Evolutionary conservation across 2,888 invertebrate species (phyloP), one percentile per base, ranked within the genome.

Genomic region (Polymixis lichenea): DNA sequence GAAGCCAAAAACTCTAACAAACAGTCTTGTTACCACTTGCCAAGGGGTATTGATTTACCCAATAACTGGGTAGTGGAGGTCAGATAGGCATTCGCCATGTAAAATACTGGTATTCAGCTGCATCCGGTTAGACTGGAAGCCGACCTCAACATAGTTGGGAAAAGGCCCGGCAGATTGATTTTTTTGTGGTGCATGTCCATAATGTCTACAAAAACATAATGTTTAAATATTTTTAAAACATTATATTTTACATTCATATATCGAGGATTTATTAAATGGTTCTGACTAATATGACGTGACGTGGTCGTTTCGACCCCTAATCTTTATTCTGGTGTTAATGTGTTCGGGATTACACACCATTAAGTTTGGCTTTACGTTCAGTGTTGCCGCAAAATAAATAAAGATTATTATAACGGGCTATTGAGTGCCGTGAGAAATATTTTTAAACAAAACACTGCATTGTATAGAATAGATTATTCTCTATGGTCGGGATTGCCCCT

Each of bases 301-400:
- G 88, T 67, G 87, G 91, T 86, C 77, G 77, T 89, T 91, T 88
- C 86, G 86, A 89, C 93, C 95, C 94, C 93, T 91, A 93, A 93
- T 92, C 92, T 91, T 91, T 91, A 92, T 92, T 90, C 88, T 90
- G 90, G 94, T 93, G 95, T 95, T 95, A 96, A 95, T 95, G 91
- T 92, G 91, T 91, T 92, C 90, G 88, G 94, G 94, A 93, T 95
- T 94, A 95, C 94, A 92, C 92, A 90, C 95, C 95, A 96, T 96
- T 96, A 94, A 93, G 91, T 93, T 90, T 88, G 91, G 90, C 91
- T 89, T 90, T 91, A 90, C 91, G 89, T 90, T 89, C 83, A 89
- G 89, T 89, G 91, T 89, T 90, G 93, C 94, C 94, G 90, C 94
- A 94, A 91, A 95, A 96, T 96, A 96, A 96, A 96, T 95, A 95